Conservation (phyloP, 2,888 invertebrate species). For the Xylophagus ater region DNA sequence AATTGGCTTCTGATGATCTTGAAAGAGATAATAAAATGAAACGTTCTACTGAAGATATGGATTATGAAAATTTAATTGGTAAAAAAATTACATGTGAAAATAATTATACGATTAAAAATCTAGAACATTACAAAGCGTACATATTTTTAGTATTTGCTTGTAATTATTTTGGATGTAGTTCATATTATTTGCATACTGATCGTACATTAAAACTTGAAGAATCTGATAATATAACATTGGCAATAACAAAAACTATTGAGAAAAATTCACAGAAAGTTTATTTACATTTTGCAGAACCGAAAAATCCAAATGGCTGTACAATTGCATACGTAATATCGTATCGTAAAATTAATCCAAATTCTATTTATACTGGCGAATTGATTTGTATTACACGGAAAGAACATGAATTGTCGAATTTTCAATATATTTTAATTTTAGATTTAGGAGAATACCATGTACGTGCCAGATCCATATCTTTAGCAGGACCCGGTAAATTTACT, state of each 20-base stretch:
- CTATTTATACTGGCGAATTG: conserved; percentile 30
- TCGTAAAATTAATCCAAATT: conserved; percentile 24
- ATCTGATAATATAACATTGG: conserved; percentile 40
- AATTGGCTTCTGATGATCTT: too few species aligned
- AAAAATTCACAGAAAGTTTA: conserved; percentile 17
- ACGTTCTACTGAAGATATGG: too few species aligned
- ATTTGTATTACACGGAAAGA: conserved; percentile 42
- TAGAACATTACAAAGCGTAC: conserved; percentile 49
- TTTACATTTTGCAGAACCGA: conserved; percentile 48
- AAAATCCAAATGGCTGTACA: conserved; percentile 52
- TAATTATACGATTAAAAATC: too few species aligned
- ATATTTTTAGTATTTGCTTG: conserved; percentile 50
- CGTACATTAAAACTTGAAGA: conserved; percentile 39
- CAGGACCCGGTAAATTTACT: conserved; percentile 42
- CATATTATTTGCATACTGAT: conserved; percentile 36
- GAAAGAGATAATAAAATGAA: too few species aligned
- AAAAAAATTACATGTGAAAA: too few species aligned
- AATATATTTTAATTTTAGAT: conserved; percentile 11
- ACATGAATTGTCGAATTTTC: conserved; percentile 23
- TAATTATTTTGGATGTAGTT: conserved; percentile 42
- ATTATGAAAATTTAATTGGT: too few species aligned
- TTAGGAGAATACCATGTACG: conserved; percentile 41
- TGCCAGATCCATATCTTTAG: conserved; percentile 49
- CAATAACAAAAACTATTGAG: conserved; percentile 18
- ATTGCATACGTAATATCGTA: conserved; percentile 45